These are phyloP conservation scores for Hartigia nigra DNA, from an alignment of 2,888 invertebrate genomes.

Conservation along the genomic window DNA sequence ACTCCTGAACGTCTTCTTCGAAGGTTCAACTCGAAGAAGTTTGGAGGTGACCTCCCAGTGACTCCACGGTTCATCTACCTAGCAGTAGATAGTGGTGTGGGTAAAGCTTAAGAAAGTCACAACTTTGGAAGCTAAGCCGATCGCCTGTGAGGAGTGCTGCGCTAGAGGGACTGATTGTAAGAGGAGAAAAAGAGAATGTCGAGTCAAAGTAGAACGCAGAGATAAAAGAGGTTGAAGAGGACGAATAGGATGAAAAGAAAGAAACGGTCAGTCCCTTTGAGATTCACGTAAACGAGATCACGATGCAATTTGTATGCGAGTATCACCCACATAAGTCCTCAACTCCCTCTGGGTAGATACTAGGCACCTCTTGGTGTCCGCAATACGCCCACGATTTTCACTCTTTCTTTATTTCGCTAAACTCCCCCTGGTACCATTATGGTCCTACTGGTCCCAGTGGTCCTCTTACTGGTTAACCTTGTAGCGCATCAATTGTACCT, in stretches of 20 bases:
- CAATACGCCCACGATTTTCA: neutral
- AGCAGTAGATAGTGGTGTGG: neutral
- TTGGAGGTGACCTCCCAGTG: neutral
- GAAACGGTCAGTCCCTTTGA: neutral
- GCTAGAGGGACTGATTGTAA: neutral
- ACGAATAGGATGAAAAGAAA: slow-evolving; percentile 42
- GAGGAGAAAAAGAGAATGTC: neutral
- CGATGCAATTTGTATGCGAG: slow-evolving; percentile 46
- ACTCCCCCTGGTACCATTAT: neutral
- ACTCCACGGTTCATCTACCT: neutral
- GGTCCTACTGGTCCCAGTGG: neutral
- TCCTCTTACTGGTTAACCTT: neutral
- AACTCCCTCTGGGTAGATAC: neutral
- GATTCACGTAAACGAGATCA: slow-evolving; percentile 31
- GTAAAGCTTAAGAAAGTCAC: neutral
- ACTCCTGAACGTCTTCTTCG: neutral
- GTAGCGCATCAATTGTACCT: neutral
- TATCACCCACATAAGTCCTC: slow-evolving; percentile 10
- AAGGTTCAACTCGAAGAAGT: neutral
- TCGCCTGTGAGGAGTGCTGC: neutral
- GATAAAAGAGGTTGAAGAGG: slow-evolving; percentile 29
- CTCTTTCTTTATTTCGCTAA: neutral
- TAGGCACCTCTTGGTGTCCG: neutral
- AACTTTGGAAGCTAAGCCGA: neutral
- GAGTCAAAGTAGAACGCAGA: slow-evolving; percentile 22